Evolutionary conservation across 2,113 vertebrate genomes (phyloP).

Genomic region (Burhinus oedicnemus): DNA sequence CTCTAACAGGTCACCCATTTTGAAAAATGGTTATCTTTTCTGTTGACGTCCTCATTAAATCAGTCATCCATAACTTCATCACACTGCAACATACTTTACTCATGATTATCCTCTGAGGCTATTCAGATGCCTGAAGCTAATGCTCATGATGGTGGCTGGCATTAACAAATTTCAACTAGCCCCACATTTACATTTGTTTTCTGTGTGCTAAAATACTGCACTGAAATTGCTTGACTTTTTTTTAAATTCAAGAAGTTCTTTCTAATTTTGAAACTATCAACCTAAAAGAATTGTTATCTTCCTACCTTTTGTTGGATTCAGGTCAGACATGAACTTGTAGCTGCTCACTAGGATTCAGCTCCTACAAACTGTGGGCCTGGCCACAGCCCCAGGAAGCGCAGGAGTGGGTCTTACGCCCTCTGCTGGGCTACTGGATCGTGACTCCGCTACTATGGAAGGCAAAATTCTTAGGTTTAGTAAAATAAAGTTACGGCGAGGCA

Average conservation of each 20-base stretch:
- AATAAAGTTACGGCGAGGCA: fast-evolving
- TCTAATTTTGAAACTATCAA: background rate
- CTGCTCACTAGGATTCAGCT: background rate
- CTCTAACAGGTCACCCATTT: background rate
- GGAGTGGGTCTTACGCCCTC: background rate
- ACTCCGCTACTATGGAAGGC: background rate
- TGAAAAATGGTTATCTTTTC: background rate
- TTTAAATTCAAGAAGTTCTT: background rate
- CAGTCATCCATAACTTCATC: background rate
- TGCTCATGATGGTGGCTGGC: background rate
- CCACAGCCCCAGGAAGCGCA: too few species aligned
- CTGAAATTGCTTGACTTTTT: background rate
- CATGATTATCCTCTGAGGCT: background rate
- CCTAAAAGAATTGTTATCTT: background rate
- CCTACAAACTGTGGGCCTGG: background rate
- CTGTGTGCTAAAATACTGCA: background rate
- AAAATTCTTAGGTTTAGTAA: fast-evolving
- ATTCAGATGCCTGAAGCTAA: background rate
- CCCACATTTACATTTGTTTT: fast-evolving
- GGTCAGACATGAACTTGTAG: background rate
- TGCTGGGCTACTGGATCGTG: background rate
- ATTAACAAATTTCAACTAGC: background rate
- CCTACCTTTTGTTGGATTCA: background rate
- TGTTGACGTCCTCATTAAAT: background rate
- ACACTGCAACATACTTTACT: background rate